Evolutionary conservation across 1,140 invertebrate genomes (phyloP), one percentile per base, ranked within the genome.

Genomic region (Drosophila auraria): DNA sequence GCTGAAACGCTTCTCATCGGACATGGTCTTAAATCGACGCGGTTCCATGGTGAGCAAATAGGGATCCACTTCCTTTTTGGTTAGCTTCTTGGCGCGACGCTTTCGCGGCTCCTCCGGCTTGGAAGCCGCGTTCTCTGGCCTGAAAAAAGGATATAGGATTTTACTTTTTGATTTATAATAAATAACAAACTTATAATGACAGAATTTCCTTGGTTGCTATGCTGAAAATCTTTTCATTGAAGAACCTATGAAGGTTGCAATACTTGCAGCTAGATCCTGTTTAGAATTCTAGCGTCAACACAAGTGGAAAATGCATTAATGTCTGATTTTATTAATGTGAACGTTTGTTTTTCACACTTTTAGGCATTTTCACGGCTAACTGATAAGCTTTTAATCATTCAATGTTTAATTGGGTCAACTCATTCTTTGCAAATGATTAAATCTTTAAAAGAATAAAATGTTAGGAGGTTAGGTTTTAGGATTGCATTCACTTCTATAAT

Each of bases 1-100:
- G 59, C 58, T 78, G 49, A 83, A 92, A 1, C 82, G 86, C 38
- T 93, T 93, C 1, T 91, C 87, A 5, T 77, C 68, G 0, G 78
- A 62, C 69, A 92, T 70, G 14, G 64, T 78, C 47, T 78, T 86
- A 47, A 93, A 87, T 42, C 74, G 83, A 54, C 78, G 75, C 8
- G 81, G 61, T 45, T 78, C 68, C 40, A 93, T 61, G 7, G 68
- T 79, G 17, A 82, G 69, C 27, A 78, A 53, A 64, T 78, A 92
- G 0, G 90, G 81, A 65, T 92, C 87, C 0, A 82, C 63, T 25
- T 86, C 82, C 11, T 80, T 80, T 15, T 82, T 70, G 0, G 63
- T 64, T 0, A 91, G 66, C n/a, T 90, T 82, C 20, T 91, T 90
- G 0, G 51, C 36, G 9, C 76, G 79, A 15, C 86, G 87, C 33